phyloP scores from a whole-genome alignment of 2,113 vertebrate species.

The Campylomormyrus tamandua region DNA sequence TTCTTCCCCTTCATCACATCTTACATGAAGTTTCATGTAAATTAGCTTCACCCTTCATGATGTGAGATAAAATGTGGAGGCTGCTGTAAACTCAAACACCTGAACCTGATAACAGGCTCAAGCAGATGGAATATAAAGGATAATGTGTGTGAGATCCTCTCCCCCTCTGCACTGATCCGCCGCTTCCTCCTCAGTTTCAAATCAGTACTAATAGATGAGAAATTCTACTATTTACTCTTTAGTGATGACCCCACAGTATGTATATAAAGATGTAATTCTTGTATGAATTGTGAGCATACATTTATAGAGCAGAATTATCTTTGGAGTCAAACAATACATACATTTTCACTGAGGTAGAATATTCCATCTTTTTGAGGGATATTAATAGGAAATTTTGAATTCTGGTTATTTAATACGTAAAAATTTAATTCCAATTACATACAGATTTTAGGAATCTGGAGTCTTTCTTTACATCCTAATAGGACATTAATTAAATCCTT shows the following conservation, averaged over 20 bases:
- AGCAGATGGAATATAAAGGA: not conserved
- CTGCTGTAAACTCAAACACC: not conserved
- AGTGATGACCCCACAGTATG: not conserved
- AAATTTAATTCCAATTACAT: not conserved
- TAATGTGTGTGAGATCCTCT: not conserved
- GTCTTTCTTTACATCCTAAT: not conserved
- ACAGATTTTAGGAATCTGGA: not conserved
- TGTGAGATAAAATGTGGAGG: not conserved
- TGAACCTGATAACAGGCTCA: not conserved
- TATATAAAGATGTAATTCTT: not conserved
- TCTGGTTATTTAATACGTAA: not conserved
- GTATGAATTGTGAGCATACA: not conserved
- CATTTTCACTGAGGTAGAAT: not conserved
- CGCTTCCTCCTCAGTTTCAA: not conserved
- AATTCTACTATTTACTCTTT: not conserved
- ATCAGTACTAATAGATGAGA: not conserved
- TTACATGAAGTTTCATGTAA: not conserved
- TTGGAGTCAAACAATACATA: not conserved
- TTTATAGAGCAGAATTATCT: not conserved
- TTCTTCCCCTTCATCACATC: not conserved
- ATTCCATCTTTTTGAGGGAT: not conserved
- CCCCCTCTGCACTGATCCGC: not conserved
- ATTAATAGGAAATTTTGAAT: not conserved
- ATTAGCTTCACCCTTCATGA: not conserved
- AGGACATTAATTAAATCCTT: not conserved